Percentiles rank a stretch among this genome's conserved stretches.
Evolutionary conservation across 2,113 vertebrate genomes (phyloP).

Genomic region (Zosterops lateralis): DNA sequence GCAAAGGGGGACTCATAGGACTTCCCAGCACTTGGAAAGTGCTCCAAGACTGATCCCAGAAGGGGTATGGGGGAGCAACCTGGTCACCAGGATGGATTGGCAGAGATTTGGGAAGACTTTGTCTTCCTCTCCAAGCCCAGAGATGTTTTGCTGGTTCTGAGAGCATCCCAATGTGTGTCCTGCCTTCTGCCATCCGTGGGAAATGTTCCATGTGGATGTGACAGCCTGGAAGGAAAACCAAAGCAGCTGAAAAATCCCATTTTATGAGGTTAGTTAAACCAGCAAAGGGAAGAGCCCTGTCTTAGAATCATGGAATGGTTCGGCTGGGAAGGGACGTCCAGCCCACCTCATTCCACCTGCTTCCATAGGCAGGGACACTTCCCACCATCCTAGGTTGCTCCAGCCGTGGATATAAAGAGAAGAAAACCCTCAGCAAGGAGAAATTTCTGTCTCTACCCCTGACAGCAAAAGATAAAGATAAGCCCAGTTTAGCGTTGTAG

Average conservation of each 20-base stretch:
- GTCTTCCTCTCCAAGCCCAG: not conserved
- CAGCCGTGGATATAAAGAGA: not conserved
- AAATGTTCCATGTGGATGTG: not conserved
- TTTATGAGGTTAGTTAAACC: not conserved
- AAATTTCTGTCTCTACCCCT: not conserved
- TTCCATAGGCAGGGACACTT: not conserved
- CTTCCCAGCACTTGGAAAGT: not conserved
- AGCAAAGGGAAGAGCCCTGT: not conserved
- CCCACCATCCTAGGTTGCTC: not conserved
- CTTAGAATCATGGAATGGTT: not conserved
- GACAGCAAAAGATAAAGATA: not conserved
- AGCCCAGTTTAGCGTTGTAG: rapidly evolving
- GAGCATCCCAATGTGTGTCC: not conserved
- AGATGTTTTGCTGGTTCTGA: rapidly evolving
- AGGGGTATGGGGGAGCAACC: not conserved
- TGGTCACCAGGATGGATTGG: not conserved
- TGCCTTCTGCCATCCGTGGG: not conserved
- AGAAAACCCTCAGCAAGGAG: not conserved
- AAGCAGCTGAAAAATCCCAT: not conserved
- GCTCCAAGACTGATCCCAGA: not conserved
- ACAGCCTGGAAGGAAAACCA: not conserved
- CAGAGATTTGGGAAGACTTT: not conserved
- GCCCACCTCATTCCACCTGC: not conserved
- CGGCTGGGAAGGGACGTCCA: not conserved
- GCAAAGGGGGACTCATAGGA: not conserved